Evolutionary conservation across 1,140 invertebrate genomes (phyloP).

Genomic region (Ridgeia piscesae): DNA sequence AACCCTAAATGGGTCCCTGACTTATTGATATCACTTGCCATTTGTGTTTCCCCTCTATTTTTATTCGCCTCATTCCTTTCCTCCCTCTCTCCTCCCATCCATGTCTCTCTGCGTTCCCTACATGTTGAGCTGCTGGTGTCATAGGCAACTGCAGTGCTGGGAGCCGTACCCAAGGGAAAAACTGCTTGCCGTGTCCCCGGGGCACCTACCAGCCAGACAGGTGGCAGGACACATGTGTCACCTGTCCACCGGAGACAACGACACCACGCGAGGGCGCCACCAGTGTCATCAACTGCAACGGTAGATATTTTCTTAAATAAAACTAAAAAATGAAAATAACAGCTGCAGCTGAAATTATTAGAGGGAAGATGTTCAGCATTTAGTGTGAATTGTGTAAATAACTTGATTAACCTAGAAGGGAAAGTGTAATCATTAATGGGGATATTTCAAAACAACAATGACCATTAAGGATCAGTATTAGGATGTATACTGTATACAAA

Average conservation of each 20-base stretch:
- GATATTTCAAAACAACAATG: too few relatives aligned
- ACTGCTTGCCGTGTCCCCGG: neutral
- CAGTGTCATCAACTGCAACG: neutral
- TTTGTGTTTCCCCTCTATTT: neutral
- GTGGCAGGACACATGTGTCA: neutral
- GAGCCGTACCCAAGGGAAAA: neutral
- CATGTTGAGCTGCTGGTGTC: neutral
- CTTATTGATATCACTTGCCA: too few relatives aligned
- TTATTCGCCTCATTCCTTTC: neutral
- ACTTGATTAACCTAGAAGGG: too few relatives aligned
- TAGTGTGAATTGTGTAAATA: too few relatives aligned
- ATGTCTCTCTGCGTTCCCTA: neutral
- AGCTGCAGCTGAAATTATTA: too few relatives aligned
- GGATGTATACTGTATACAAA: too few relatives aligned
- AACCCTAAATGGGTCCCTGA: too few relatives aligned
- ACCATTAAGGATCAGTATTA: too few relatives aligned
- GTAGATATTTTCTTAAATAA: neutral
- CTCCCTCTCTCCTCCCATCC: conserved; percentile 11
- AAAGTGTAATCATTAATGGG: too few relatives aligned
- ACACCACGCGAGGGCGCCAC: neutral
- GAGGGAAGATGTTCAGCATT: too few relatives aligned
- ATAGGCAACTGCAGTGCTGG: neutral
- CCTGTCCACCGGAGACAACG: neutral
- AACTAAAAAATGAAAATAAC: too few relatives aligned
- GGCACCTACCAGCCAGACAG: neutral